Percentiles rank a stretch among this genome's conserved stretches.
phyloP scores from a whole-genome alignment of 2,888 invertebrate species.

The Polyploca ridens region DNA sequence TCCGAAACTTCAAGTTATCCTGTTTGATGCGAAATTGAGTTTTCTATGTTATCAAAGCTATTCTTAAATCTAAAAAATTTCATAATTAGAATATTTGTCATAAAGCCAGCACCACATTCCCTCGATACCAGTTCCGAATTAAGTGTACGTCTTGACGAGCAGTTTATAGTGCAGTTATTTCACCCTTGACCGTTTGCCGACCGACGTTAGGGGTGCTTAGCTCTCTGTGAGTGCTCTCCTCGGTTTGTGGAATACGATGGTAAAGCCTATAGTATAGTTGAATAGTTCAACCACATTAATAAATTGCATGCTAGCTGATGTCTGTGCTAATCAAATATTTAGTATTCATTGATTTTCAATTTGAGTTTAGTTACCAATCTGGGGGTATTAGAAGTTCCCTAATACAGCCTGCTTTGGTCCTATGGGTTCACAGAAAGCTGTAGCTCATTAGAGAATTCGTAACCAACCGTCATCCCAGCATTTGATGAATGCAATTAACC shows the following conservation, averaged over 20 bases:
- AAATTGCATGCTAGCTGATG: slow-evolving; percentile 15
- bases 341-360: no score
- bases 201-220: slow-evolving; percentile 16
- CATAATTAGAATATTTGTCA: background rate
- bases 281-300: slow-evolving; percentile 13
- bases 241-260: slow-evolving; percentile 26
- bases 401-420: no score
- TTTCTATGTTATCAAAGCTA: no score
- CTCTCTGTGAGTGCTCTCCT: slow-evolving; percentile 26
- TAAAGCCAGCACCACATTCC: background rate
- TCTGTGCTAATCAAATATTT: background rate
- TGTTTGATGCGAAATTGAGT: no score
- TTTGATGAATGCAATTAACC: no score
- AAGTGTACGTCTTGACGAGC: slow-evolving; percentile 1
- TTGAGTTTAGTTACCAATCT: no score
- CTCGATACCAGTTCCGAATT: background rate
- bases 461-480: no score
- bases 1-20: no score
- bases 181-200: slow-evolving; percentile 40
- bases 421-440: no score
- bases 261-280: slow-evolving; percentile 20
- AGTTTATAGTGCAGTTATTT: slow-evolving; percentile 18
- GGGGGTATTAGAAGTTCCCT: no score
- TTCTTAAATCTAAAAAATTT: no score
- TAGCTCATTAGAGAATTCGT: no score